These are phyloP conservation scores for Phalloptychus januarius DNA, from an alignment of 2,797 vertebrate species.

Conservation along the genomic window DNA sequence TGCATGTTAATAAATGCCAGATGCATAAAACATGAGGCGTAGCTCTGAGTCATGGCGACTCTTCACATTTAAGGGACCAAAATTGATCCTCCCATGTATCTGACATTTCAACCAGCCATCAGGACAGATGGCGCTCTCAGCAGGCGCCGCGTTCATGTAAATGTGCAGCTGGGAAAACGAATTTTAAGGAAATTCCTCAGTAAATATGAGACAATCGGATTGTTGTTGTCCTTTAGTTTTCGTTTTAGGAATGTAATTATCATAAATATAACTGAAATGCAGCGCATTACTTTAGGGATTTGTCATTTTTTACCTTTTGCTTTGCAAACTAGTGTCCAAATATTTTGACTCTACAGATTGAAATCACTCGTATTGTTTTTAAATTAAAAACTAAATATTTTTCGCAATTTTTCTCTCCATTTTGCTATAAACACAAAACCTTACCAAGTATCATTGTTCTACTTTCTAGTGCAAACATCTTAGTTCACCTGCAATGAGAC, in stretches of 20 bases:
- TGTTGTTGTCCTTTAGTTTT: background rate
- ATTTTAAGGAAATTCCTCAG: background rate
- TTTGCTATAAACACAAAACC: too few relatives aligned
- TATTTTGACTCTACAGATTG: background rate
- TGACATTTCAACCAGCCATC: constrained; percentile 29
- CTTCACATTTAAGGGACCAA: constrained; percentile 11
- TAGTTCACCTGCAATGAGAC: too few relatives aligned
- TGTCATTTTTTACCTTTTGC: background rate
- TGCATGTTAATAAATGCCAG: constrained; percentile 24
- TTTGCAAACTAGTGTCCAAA: background rate
- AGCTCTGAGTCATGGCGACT: constrained; percentile 14
- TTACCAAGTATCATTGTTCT: too few relatives aligned
- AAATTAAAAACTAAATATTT: too few relatives aligned
- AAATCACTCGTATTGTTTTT: too few relatives aligned
- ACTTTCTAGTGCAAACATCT: too few relatives aligned
- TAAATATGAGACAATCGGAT: background rate
- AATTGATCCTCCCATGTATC: constrained; percentile 13
- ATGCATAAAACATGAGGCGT: constrained; percentile 15
- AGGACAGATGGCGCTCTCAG: constrained; percentile 16
- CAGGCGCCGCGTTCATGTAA: constrained; percentile 8
- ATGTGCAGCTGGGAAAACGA: background rate
- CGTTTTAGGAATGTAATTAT: background rate
- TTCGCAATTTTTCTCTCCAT: too few relatives aligned
- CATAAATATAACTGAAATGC: background rate
- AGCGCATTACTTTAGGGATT: background rate